A percentile compares a stretch with the other conserved stretches of the same genome.
Evolutionary conservation across 1,140 invertebrate species (phyloP).

Genomic region (Eurosta solidaginis): DNA sequence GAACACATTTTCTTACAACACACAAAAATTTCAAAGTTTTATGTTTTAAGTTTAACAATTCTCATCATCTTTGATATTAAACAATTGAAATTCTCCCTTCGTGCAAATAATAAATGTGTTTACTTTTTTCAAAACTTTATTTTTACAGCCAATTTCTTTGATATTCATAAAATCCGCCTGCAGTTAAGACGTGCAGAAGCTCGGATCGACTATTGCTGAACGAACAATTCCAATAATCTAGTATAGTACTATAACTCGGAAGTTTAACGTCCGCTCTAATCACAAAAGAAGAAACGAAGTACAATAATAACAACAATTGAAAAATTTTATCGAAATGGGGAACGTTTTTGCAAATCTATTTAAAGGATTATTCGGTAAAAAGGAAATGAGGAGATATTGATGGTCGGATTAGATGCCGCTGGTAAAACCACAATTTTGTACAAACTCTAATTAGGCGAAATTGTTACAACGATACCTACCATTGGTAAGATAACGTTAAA

Average conservation of each 20-base stretch:
- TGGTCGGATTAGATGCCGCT: slow-evolving; percentile 97
- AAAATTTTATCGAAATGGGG: slow-evolving; percentile 68
- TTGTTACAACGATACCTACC: slow-evolving; percentile 99
- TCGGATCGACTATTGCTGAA: background rate
- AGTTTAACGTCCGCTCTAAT: background rate
- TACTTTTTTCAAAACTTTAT: background rate
- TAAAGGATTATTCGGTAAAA: slow-evolving; percentile 97
- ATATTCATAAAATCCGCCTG: background rate
- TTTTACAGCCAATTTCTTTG: slow-evolving; percentile 12
- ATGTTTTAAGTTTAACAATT: too few relatives aligned
- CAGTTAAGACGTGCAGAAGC: background rate
- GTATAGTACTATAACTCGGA: background rate
- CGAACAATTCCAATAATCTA: slow-evolving; percentile 32
- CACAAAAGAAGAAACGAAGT: background rate
- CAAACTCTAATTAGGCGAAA: slow-evolving; percentile 99
- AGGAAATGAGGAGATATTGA: slow-evolving; percentile 98
- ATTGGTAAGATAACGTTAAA: slow-evolving; percentile 86
- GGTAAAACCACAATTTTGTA: slow-evolving; percentile 99
- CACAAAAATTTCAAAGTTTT: too few relatives aligned
- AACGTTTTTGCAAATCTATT: slow-evolving; percentile 86
- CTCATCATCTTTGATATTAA: too few relatives aligned
- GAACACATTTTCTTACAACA: too few relatives aligned
- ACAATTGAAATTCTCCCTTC: too few relatives aligned
- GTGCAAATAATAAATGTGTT: background rate
- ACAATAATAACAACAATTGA: slow-evolving; percentile 32